phyloP scores from a whole-genome alignment of 2,797 vertebrate species.

The Coranthus polyacanthus region DNA sequence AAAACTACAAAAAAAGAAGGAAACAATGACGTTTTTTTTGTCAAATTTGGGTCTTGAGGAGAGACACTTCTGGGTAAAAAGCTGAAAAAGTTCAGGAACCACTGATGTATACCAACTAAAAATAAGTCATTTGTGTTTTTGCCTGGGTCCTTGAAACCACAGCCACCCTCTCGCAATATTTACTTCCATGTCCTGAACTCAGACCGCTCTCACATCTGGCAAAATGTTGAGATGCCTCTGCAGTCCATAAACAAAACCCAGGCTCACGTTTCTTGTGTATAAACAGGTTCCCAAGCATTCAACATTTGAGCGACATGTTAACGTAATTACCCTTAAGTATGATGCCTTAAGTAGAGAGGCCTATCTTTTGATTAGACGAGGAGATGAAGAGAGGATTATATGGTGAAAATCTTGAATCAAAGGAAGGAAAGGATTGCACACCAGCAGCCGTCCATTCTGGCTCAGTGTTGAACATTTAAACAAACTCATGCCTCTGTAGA shows the following conservation, averaged over 20 bases:
- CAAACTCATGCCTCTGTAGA: conserved; percentile 15
- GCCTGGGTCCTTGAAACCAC: conserved; percentile 10
- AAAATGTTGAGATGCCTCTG: conserved; percentile 42
- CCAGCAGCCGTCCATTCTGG: conserved; percentile 18
- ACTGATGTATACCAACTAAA: neutral
- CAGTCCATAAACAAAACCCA: conserved; percentile 49
- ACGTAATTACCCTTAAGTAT: conserved; percentile 38
- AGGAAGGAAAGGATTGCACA: conserved; percentile 40
- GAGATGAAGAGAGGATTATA: conserved; percentile 49
- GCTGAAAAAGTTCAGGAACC: neutral
- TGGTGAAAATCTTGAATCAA: conserved; percentile 45
- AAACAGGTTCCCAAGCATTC: conserved; percentile 44
- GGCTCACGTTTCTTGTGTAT: conserved; percentile 40
- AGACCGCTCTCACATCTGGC: conserved; percentile 29
- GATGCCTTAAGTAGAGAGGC: conserved; percentile 36
- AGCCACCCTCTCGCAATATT: conserved; percentile 23
- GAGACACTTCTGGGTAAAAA: no score
- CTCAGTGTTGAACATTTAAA: conserved; percentile 24
- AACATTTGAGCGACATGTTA: conserved; percentile 31
- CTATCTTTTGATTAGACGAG: conserved; percentile 39
- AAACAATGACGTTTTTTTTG: no score
- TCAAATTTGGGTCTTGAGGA: no score
- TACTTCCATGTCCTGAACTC: conserved; percentile 22
- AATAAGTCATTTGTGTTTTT: conserved; percentile 12
- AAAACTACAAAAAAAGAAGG: no score